Conservation (phyloP, 2,113 vertebrate species). For the Poeciliopsis turrubarensis region DNA sequence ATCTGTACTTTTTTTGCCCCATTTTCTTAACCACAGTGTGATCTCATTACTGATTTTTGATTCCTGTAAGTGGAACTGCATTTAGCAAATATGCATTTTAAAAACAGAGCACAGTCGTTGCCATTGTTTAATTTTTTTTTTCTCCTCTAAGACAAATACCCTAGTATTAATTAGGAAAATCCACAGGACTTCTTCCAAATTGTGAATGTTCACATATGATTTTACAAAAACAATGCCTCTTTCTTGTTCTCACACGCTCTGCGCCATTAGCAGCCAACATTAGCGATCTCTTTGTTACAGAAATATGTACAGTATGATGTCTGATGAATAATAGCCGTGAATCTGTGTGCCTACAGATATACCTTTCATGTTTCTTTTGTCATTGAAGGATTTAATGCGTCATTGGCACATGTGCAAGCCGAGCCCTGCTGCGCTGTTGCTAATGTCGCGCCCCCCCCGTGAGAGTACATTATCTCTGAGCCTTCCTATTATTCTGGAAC, state of each 20-base stretch:
- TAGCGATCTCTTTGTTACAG: slow-evolving; percentile 11
- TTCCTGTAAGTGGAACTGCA: slow-evolving; percentile 30
- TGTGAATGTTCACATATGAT: neutral
- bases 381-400: slow-evolving; percentile 78
- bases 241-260: slow-evolving; percentile 7
- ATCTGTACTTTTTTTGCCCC: slow-evolving; percentile 66
- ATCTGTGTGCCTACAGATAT: slow-evolving; percentile 64
- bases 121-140: neutral
- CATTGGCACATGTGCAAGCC: slow-evolving; percentile 71
- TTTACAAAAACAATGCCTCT: slow-evolving; percentile 3
- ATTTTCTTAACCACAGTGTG: slow-evolving; percentile 64
- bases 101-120: slow-evolving; percentile 21
- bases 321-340: slow-evolving; percentile 33
- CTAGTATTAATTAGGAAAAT: neutral
- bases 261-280: neutral
- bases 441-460: slow-evolving; percentile 77
- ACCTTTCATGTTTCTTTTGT: slow-evolving; percentile 75
- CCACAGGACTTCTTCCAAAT: neutral
- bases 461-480: slow-evolving; percentile 80
- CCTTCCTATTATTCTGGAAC: slow-evolving; percentile 76
- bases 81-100: slow-evolving; percentile 10
- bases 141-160: slow-evolving; percentile 18
- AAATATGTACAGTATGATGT: slow-evolving; percentile 39
- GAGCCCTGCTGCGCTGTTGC: slow-evolving; percentile 75
- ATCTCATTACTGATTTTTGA: slow-evolving; percentile 57